Evolutionary conservation across 2,888 invertebrate genomes (phyloP).

Genomic region (Platycheirus albimanus): DNA sequence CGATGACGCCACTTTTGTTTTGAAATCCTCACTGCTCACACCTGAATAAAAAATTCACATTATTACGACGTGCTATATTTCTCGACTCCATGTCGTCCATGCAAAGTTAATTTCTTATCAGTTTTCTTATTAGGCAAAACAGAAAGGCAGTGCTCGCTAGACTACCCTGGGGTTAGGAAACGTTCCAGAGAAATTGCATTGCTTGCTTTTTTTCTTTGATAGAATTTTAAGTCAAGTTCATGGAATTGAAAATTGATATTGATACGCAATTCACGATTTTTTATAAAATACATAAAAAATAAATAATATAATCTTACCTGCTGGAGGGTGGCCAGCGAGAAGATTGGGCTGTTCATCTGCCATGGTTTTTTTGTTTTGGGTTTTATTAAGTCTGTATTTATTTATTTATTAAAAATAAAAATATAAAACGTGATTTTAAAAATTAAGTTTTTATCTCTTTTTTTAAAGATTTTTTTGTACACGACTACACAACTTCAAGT

Average conservation of each 20-base stretch:
- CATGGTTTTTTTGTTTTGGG: slow-evolving; percentile 76
- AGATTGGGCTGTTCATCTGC: slow-evolving; percentile 88
- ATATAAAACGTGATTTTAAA: slow-evolving; percentile 4
- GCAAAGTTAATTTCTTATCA: slow-evolving; percentile 13
- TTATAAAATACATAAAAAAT: neutral
- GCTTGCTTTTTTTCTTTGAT: neutral
- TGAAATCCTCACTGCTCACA: neutral
- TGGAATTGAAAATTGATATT: too few species aligned
- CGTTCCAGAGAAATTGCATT: neutral
- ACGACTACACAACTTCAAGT: slow-evolving; percentile 77
- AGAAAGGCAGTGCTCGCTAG: neutral
- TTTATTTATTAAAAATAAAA: neutral
- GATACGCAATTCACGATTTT: neutral
- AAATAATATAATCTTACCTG: slow-evolving; percentile 85
- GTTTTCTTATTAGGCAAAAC: neutral
- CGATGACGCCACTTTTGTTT: slow-evolving; percentile 17
- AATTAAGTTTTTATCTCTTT: neutral
- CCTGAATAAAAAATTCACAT: neutral
- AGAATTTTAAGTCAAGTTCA: neutral
- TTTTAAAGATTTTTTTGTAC: slow-evolving; percentile 72
- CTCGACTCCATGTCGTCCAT: neutral
- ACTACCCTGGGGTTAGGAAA: neutral
- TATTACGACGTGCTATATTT: neutral
- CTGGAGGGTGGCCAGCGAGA: slow-evolving; percentile 95
- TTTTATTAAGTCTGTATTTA: neutral